Evolutionary conservation across 2,888 invertebrate genomes (phyloP), one percentile per base, ranked within the genome.

Genomic region (Oscheius sp.): DNA sequence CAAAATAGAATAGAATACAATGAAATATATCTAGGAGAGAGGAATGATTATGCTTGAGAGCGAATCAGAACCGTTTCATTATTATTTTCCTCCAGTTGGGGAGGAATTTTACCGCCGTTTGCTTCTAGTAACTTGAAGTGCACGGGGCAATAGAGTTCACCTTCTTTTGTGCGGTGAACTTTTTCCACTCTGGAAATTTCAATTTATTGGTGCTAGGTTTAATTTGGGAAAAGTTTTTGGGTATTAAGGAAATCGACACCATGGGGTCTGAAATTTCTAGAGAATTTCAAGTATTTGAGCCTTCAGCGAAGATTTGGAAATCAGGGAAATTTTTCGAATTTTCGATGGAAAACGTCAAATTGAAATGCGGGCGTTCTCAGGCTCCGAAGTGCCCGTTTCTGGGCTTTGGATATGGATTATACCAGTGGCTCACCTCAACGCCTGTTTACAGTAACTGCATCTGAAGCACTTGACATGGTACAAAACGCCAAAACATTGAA

Each of bases 381-480:
- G n/a, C n/a, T n/a, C n/a, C n/a, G n/a, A n/a, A n/a, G n/a, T n/a
- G n/a, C n/a, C n/a, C n/a, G n/a, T n/a, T n/a, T n/a, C n/a, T n/a
- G n/a, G n/a, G n/a, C n/a, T n/a, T 45, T 45, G 45, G 16, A 12
- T 59, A 25, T 16, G 12, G 59, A 25, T 21, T 59, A 7, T 7
- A 23, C 6, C 21, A 52, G 18, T 16, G 18, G 23, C 55, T n/a
- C 16, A 84, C 84, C 84, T 79, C 53, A 84, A 66, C 12, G 80
- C 74, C 53, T 82, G 83, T 66, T 76, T 73, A 74, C 84, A 84
- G 21, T 79, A 78, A 13, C 55, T 9, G 66, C 84, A 84, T 70
- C 83, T 69, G 77, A 84, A 84, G 59, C 84, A 84, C 56, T 80
- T 81, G 12, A 77, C 71, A 68, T 84, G 84, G 45, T 79, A 84